Percentiles rank a stretch among this genome's conserved stretches.
Evolutionary conservation across 2,888 invertebrate genomes (phyloP).

Genomic region (Pseudeuparius sepicola): DNA sequence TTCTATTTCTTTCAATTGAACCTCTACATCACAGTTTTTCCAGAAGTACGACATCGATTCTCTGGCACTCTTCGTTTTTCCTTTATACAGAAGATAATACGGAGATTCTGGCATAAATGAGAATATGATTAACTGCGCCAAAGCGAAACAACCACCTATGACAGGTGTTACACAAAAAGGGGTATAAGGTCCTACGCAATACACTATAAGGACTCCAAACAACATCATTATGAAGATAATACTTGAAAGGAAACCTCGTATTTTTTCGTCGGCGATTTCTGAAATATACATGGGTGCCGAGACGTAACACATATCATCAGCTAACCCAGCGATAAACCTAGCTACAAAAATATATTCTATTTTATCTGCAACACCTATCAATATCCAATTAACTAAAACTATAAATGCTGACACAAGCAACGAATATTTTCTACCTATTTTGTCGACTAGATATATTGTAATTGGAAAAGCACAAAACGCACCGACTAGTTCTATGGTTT

Average conservation of each 20-base stretch:
- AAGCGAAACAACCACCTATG: conserved; percentile 30
- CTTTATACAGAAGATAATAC: conserved; percentile 31
- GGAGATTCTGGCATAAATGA: conserved; percentile 36
- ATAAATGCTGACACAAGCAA: conserved; percentile 30
- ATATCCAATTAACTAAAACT: conserved; percentile 31
- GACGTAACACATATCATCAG: conserved; percentile 35
- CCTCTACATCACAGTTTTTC: conserved; percentile 25
- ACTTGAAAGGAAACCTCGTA: conserved; percentile 34
- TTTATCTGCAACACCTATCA: conserved; percentile 28
- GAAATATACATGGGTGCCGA: conserved; percentile 37
- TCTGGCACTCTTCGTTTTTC: conserved; percentile 28
- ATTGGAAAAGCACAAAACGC: conserved; percentile 28
- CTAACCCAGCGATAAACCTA: conserved; percentile 29
- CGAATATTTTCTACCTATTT: conserved; percentile 30
- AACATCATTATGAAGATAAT: conserved; percentile 35
- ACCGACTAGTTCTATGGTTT: conserved; percentile 26
- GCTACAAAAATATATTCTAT: conserved; percentile 30
- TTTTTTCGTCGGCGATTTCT: conserved; percentile 35
- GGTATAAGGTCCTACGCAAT: conserved; percentile 26
- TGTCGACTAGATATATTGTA: conserved; percentile 28
- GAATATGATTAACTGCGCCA: conserved; percentile 30
- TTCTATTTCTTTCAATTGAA: conserved; percentile 32
- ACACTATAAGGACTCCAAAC: conserved; percentile 31
- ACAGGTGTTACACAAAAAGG: conserved; percentile 31
- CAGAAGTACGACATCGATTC: conserved; percentile 29